Evolutionary conservation across 1,140 invertebrate species (phyloP).

Genomic region (Plectrocnemia conspersa): DNA sequence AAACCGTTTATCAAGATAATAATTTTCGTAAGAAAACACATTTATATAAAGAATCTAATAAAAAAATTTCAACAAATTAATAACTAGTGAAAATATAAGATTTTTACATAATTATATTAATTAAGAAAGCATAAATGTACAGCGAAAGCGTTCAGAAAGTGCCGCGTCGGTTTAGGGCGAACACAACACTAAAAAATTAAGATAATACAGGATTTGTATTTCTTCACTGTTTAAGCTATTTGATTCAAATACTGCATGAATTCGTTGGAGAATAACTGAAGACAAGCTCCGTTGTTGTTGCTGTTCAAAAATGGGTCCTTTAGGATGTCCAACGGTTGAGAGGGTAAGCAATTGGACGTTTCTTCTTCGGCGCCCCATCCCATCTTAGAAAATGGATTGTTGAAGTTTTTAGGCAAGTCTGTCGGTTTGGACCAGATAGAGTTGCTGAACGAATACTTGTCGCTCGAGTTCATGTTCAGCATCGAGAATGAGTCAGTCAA

Average conservation of each 20-base stretch:
- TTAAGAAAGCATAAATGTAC: constrained; percentile 16
- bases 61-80: constrained; percentile 13
- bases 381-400: constrained; percentile 43
- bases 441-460: constrained; percentile 30
- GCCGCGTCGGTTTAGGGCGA: not conserved
- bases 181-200: not conserved
- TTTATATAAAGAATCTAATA: constrained; percentile 14
- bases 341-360: constrained; percentile 35
- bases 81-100: constrained; percentile 4
- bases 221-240: constrained; percentile 46
- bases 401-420: constrained; percentile 13
- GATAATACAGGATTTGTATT: not conserved
- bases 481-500: constrained; percentile 47
- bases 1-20: not conserved
- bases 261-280: constrained; percentile 57
- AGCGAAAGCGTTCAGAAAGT: constrained; percentile 15
- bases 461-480: constrained; percentile 39
- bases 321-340: constrained; percentile 36
- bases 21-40: constrained; percentile 1
- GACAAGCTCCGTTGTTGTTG: constrained; percentile 43
- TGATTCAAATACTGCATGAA: constrained; percentile 57
- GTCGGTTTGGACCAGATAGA: constrained; percentile 41
- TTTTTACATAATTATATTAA: not conserved
- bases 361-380: constrained; percentile 32
- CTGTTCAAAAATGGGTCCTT: constrained; percentile 33